These are phyloP conservation scores for Xanthia togata DNA, from an alignment of 2,888 invertebrate genomes.

Conservation along the genomic window DNA sequence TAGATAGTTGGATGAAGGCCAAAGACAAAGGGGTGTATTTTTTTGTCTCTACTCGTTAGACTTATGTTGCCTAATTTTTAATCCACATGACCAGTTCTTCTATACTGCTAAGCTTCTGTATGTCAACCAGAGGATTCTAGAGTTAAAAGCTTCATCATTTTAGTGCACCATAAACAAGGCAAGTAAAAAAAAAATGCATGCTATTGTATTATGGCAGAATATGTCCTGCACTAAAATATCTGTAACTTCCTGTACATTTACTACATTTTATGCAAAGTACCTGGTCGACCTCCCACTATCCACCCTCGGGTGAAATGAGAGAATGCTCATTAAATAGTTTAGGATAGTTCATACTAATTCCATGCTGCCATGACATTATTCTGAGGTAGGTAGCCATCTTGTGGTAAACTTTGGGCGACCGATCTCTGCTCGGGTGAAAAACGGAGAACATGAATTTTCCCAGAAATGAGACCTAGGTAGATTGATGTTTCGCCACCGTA, in stretches of 20 bases:
- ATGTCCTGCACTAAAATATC: not conserved
- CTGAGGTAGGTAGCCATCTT: too few relatives aligned
- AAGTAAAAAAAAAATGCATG: not conserved
- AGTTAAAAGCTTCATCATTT: not conserved
- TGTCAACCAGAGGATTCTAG: not conserved
- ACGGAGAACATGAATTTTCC: too few relatives aligned
- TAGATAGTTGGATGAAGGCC: constrained; percentile 25
- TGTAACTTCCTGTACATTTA: too few relatives aligned
- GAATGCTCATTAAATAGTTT: too few relatives aligned
- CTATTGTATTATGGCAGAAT: not conserved
- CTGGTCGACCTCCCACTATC: too few relatives aligned
- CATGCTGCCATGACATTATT: too few relatives aligned
- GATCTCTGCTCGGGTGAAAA: too few relatives aligned
- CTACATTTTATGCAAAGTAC: not conserved
- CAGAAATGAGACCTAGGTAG: too few relatives aligned
- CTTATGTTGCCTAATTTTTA: not conserved
- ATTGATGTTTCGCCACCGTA: too few relatives aligned
- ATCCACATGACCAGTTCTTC: not conserved
- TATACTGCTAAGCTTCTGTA: not conserved
- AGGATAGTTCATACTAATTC: too few relatives aligned
- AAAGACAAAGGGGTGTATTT: constrained; percentile 30
- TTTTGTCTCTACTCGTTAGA: not conserved
- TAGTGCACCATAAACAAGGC: not conserved
- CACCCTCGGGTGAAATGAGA: too few relatives aligned
- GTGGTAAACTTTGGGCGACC: too few relatives aligned